Conservation (phyloP, 2,113 vertebrate genomes). For the Psittacus erithacus region DNA sequence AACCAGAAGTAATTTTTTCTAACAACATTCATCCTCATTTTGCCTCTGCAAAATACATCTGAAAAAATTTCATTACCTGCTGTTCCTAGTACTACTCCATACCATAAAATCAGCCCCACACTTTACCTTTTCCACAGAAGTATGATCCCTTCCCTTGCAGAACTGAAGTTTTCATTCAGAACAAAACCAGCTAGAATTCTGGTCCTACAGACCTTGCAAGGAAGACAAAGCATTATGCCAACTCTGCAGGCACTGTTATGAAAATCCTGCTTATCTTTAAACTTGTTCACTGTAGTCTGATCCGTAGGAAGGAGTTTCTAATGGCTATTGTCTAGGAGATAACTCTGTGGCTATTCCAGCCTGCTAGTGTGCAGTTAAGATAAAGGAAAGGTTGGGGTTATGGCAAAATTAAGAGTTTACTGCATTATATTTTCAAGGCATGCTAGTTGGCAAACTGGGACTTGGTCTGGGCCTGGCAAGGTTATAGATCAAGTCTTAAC, state of each 20-base stretch:
- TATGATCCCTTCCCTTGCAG: background rate
- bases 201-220: background rate
- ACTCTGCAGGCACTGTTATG: background rate
- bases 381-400: background rate
- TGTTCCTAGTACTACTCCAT: background rate
- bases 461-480: background rate
- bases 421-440: background rate
- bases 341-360: background rate
- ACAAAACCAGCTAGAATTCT: background rate
- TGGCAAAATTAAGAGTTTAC: background rate
- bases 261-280: background rate
- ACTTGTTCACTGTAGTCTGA: background rate
- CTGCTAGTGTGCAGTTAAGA: background rate
- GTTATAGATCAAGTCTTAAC: background rate
- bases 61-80: background rate
- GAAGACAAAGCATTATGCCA: background rate
- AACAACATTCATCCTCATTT: background rate
- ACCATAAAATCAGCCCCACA: background rate
- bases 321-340: background rate
- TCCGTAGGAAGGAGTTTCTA: background rate
- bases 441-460: background rate
- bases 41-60: background rate
- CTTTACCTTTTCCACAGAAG: background rate
- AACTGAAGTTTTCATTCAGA: background rate
- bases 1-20: background rate